Evolutionary conservation across 2,797 vertebrate species (phyloP).

Genomic region (Takifugu rubripes): DNA sequence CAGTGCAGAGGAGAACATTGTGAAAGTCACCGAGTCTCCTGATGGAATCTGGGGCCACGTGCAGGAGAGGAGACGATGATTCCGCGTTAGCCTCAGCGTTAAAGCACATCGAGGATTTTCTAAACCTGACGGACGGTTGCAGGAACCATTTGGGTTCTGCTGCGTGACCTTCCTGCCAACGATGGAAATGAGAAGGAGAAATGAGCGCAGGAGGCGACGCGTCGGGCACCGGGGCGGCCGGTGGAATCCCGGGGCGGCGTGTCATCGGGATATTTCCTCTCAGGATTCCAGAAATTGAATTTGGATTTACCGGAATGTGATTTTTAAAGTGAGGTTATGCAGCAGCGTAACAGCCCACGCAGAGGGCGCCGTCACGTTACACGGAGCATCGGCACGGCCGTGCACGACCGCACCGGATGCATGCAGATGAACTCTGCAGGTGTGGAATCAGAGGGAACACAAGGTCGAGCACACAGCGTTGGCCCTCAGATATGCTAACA

Average conservation of each 20-base stretch:
- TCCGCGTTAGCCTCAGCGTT: conserved; percentile 68
- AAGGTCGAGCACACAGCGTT: conserved; percentile 37
- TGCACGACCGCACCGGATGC: conserved; percentile 53
- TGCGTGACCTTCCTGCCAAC: conserved; percentile 51
- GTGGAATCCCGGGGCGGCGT: conserved; percentile 64
- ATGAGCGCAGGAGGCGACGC: conserved; percentile 55
- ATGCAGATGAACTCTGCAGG: conserved; percentile 57
- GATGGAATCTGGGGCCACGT: conserved; percentile 47
- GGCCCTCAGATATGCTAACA: conserved; percentile 27
- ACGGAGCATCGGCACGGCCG: conserved; percentile 53
- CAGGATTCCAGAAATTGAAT: conserved; percentile 69
- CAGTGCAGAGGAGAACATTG: conserved; percentile 11
- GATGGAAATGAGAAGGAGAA: conserved; percentile 62
- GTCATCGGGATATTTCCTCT: conserved; percentile 69
- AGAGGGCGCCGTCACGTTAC: conserved; percentile 64
- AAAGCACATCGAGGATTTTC: conserved; percentile 48
- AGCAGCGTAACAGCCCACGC: conserved; percentile 65
- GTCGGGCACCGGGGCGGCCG: conserved; percentile 56
- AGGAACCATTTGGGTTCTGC: conserved; percentile 62
- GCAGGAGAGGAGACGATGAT: conserved; percentile 60
- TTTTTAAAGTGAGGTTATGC: conserved; percentile 67
- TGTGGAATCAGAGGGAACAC: conserved; percentile 48
- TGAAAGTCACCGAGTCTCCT: conserved; percentile 36
- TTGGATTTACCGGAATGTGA: conserved; percentile 71
- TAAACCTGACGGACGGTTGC: conserved; percentile 57